Base-by-base conservation (phyloP, 2,888 invertebrate species). In the Sarcophaga rosellei region DNA sequence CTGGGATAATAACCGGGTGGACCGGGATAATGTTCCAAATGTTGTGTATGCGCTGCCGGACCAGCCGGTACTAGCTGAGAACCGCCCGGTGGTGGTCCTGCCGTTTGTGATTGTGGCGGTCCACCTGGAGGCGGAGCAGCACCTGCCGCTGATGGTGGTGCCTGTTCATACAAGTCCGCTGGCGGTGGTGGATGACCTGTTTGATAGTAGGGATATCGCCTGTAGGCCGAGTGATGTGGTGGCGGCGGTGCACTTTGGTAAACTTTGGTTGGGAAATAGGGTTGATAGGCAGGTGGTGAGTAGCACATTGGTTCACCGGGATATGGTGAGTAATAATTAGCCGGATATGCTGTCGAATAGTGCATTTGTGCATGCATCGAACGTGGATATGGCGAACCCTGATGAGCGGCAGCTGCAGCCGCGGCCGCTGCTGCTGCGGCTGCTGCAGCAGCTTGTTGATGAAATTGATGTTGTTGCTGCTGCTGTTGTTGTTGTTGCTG, bases 1-100 rank as follows among this genome's bases (percentile, higher is more conserved):
- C 94, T 93, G 63, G 94, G 94, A 93, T 95, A 95, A 90, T 95
- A 95, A 80, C 91, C 91, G 44, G 94, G 94, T 88, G 94, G 93
- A 85, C 95, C 94, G 17, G 95, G 94, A 90, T 95, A 94, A 88
- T 94, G 93, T 76, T 94, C 94, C 83, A 94, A 91, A 86, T 94
- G 93, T 79, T 94, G 94, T 81, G 93, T 92, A 72, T 91, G 92
- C 70, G 92, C 93, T 84, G 89, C 91, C 85, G 90, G 92, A 89
- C 91, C 93, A 85, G 90, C 92, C 90, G 90, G 94, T 89, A 91
- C 94, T 92, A 91, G 92, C 93, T 91, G 91, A 90, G 92, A 90
- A 90, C 93, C 90, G 91, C 92, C 87, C 59, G 89, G 89, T 20
- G 88, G 89, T 86, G 89, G 89, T 91, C 90, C 86, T 61, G 87